Evolutionary conservation across 2,888 invertebrate species (phyloP), one percentile per base, ranked within the genome.

Genomic region (Galerucella nymphaeae): DNA sequence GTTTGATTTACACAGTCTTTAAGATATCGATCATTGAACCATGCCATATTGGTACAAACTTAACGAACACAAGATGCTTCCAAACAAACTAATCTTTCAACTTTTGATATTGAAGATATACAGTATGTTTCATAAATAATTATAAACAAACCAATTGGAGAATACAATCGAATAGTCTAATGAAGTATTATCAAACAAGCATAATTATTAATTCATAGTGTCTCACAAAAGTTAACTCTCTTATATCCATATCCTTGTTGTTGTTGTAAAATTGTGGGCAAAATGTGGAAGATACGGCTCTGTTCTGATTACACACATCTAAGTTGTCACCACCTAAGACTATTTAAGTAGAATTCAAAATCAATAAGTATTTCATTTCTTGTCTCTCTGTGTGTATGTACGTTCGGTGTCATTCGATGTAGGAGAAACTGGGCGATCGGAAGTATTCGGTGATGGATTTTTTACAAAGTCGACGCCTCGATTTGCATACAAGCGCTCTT

Each of bases 331-430:
- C 85, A 63, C 55, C 70, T 70, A 84, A 83, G 84, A 84, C 84
- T 84, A 82, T 84, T 84, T 85, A 85, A 85, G 84, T 85, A 85
- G 85, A 85, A 85, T 85, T 85, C 85, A 84, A 85, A 86, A 86
- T 86, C 86, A 86, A 86, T 86, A 86, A 85, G 85, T 85, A 86
- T 86, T 85, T 85, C 84, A 84, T 84, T 85, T 85, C 85, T 84
- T 84, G 83, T 82, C 82, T 82, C 82, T 82, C 81, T 82, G 83
- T 83, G 82, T 82, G 80, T 82, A 83, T 83, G 82, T 82, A 80
- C 79, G 80, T 83, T 84, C 84, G 84, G 81, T 77, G 76, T 74
- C 79, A 78, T 79, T 82, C 83, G 84, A 76, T 58, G 62, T 62
- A 75, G 77, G 79, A 79, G 80, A 81, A 80, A 78, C 80, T 77